phyloP scores from a whole-genome alignment of 2,113 vertebrate genomes.

The Cyprinodon brontotheroides region DNA sequence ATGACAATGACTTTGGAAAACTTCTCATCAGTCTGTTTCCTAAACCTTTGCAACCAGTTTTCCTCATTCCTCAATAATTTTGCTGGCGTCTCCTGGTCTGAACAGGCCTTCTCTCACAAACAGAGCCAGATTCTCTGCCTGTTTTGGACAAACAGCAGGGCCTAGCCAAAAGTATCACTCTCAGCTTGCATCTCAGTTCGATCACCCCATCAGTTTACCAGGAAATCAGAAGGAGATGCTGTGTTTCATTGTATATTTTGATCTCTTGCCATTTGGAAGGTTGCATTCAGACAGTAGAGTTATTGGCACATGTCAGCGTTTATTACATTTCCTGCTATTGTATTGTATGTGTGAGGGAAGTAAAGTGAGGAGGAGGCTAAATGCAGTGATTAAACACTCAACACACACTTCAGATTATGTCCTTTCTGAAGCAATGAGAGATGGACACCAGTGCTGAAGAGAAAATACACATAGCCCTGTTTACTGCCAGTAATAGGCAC shows the following conservation, averaged over 20 bases:
- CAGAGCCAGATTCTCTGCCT: slow-evolving; percentile 16
- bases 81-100: slow-evolving; percentile 24
- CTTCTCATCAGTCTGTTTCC: neutral
- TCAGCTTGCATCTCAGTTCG: neutral
- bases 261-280: slow-evolving; percentile 1
- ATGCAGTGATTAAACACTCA: neutral
- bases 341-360: slow-evolving; percentile 20
- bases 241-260: slow-evolving; percentile 26
- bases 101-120: slow-evolving; percentile 9
- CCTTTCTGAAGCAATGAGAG: neutral
- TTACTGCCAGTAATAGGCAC: too few species aligned
- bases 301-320: slow-evolving; percentile 20
- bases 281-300: slow-evolving; percentile 6
- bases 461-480: neutral
- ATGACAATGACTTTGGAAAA: neutral
- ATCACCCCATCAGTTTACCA: neutral
- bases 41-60: neutral
- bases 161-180: neutral
- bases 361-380: neutral
- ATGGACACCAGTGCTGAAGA: neutral
- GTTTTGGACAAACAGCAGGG: slow-evolving; percentile 11
- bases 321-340: slow-evolving; percentile 52
- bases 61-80: slow-evolving; percentile 34
- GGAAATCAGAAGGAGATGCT: slow-evolving; percentile 25
- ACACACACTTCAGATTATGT: neutral